A percentile compares a stretch with the other conserved stretches of the same genome.
These are phyloP conservation scores for Helicoverpa assulta DNA, from an alignment of 2,888 invertebrate genomes.

Conservation along the genomic window DNA sequence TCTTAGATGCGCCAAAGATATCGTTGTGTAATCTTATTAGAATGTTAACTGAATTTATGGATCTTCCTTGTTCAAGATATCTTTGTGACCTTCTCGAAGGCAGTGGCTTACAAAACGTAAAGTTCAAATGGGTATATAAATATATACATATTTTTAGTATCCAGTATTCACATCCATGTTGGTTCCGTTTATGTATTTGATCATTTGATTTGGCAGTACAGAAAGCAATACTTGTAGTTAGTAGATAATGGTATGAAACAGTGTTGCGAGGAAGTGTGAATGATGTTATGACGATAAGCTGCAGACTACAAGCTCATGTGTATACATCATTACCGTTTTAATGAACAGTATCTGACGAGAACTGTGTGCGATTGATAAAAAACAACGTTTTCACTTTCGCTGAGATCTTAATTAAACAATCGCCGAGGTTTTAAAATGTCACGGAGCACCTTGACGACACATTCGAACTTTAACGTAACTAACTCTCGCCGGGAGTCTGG, in stretches of 20 bases:
- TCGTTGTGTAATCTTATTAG: constrained; percentile 71
- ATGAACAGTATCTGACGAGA: constrained; percentile 29
- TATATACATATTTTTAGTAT: not conserved
- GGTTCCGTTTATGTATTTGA: not conserved
- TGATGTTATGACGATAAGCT: constrained; percentile 47
- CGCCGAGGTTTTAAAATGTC: constrained; percentile 55
- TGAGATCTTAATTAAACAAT: constrained; percentile 64
- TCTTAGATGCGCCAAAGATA: constrained; percentile 52
- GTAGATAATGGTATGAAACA: constrained; percentile 4
- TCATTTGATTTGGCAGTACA: not conserved
- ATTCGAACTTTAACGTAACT: constrained; percentile 10
- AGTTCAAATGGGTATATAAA: constrained; percentile 11
- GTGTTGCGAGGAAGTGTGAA: constrained; percentile 38
- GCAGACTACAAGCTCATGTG: constrained; percentile 23
- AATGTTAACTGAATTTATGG: constrained; percentile 65
- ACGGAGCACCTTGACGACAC: constrained; percentile 55
- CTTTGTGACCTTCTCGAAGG: constrained; percentile 38
- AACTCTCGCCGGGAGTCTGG: constrained; percentile 6
- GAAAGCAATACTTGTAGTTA: not conserved
- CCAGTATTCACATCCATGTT: not conserved
- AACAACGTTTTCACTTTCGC: constrained; percentile 75
- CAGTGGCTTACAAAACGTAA: not conserved
- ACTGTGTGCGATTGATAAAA: constrained; percentile 34
- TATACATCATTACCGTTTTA: constrained; percentile 37
- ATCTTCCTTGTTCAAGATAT: constrained; percentile 33